These are phyloP conservation scores for Scaptomyza caliginosa DNA, from an alignment of 2,888 invertebrate genomes.

Conservation along the genomic window DNA sequence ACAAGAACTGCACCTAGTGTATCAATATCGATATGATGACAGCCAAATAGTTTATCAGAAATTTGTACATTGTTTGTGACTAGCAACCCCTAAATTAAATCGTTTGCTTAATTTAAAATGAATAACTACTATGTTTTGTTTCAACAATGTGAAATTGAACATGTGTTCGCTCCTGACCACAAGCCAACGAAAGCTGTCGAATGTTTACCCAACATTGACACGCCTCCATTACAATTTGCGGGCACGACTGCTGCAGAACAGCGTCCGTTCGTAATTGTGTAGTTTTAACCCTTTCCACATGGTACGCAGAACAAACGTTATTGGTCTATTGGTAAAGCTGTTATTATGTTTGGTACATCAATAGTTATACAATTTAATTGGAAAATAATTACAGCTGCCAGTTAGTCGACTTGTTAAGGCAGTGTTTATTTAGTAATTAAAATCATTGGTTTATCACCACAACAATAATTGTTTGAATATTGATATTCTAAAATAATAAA, in stretches of 20 bases:
- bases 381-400: slow-evolving; percentile 75
- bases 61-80: slow-evolving; percentile 11
- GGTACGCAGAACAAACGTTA: slow-evolving; percentile 3
- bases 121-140: slow-evolving; percentile 56
- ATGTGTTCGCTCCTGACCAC: slow-evolving; percentile 73
- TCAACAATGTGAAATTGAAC: slow-evolving; percentile 67
- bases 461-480: slow-evolving; percentile 7
- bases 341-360: slow-evolving; percentile 68
- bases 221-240: slow-evolving; percentile 69
- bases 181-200: slow-evolving; percentile 66
- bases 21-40: slow-evolving; percentile 27
- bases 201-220: slow-evolving; percentile 81
- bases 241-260: slow-evolving; percentile 26
- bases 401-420: slow-evolving; percentile 44
- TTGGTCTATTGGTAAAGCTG: slow-evolving; percentile 38
- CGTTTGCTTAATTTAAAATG: slow-evolving; percentile 60
- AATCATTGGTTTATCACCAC: slow-evolving; percentile 15
- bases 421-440: slow-evolving; percentile 62
- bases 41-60: not conserved
- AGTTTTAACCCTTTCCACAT: slow-evolving; percentile 65
- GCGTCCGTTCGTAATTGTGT: slow-evolving; percentile 65
- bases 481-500: not conserved
- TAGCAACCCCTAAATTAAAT: slow-evolving; percentile 57
- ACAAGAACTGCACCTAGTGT: slow-evolving; percentile 41
- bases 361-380: slow-evolving; percentile 77